A percentile compares a stretch with the other conserved stretches of the same genome.
Evolutionary conservation across 2,797 vertebrate genomes (phyloP).

Genomic region (Lutjanus argentimaculatus): DNA sequence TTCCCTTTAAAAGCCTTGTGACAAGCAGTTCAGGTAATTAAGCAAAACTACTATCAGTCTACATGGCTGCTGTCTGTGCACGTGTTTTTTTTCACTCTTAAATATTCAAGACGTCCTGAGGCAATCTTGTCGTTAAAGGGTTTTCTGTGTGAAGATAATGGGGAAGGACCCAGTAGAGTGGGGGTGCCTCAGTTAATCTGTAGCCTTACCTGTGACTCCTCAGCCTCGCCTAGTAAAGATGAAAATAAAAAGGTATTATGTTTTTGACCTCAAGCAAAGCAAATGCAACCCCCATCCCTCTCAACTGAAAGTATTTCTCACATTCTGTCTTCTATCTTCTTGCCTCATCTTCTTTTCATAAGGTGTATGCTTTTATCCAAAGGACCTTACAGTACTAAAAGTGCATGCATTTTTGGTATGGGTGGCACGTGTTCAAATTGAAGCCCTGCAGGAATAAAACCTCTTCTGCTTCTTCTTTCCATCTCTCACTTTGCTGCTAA

Average conservation of each 20-base stretch:
- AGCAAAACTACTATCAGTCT: slow-evolving; percentile 3
- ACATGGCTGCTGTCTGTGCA: slow-evolving; percentile 4
- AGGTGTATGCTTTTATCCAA: slow-evolving; percentile 30
- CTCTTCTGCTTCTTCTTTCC: background rate
- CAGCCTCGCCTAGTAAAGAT: slow-evolving; percentile 40
- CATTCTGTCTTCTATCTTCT: slow-evolving; percentile 35
- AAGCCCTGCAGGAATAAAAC: slow-evolving; percentile 24
- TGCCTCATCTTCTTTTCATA: slow-evolving; percentile 51
- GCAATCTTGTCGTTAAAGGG: slow-evolving; percentile 19
- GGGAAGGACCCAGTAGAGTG: slow-evolving; percentile 14
- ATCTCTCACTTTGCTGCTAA: background rate
- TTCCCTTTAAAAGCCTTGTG: slow-evolving; percentile 19
- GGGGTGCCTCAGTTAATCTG: slow-evolving; percentile 41
- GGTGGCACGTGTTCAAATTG: slow-evolving; percentile 1
- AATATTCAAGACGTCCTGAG: slow-evolving; percentile 40
- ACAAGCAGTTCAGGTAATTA: slow-evolving; percentile 41
- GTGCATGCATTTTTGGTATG: slow-evolving; percentile 10
- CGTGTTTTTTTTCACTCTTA: slow-evolving; percentile 3
- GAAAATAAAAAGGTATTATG: slow-evolving; percentile 66
- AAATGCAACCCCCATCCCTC: background rate
- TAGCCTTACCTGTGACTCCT: slow-evolving; percentile 48
- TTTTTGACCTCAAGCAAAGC: slow-evolving; percentile 59
- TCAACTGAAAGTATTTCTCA: slow-evolving; percentile 41
- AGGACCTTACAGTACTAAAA: background rate
- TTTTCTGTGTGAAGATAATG: slow-evolving; percentile 30